A percentile compares a stretch with the other conserved stretches of the same genome.
These are phyloP conservation scores for Gyrodactylus salaris DNA, from an alignment of 1,140 invertebrate genomes.

Conservation along the genomic window DNA sequence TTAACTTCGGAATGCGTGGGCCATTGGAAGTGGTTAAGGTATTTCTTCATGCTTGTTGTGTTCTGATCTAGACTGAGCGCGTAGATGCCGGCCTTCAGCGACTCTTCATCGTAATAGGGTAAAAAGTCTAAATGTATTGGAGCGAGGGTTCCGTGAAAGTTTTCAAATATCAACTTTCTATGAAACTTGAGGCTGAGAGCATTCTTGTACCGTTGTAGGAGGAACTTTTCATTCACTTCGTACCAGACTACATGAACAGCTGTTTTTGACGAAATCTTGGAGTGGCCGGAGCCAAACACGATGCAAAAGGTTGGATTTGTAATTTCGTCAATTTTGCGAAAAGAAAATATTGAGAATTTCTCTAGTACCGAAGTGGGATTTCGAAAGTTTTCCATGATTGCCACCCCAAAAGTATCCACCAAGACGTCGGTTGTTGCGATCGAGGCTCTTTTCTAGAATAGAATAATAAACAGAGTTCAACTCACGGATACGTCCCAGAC, in stretches of 20 bases:
- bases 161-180: neutral
- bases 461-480: neutral
- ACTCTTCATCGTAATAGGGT: neutral
- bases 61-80: neutral
- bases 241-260: neutral
- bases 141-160: neutral
- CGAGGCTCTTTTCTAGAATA: neutral
- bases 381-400: neutral
- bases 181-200: neutral
- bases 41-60: neutral
- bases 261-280: neutral
- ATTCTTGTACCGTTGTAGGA: neutral
- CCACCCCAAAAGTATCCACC: neutral
- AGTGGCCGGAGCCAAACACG: neutral
- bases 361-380: neutral
- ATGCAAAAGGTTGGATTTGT: neutral
- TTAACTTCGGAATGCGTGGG: neutral
- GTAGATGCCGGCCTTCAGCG: too few species aligned
- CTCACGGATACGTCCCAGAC: neutral
- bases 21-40: neutral
- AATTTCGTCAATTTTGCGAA: neutral
- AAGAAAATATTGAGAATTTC: neutral
- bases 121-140: neutral
- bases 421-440: neutral
- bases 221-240: neutral